A percentile compares a stretch with the other conserved stretches of the same genome.
phyloP scores from a whole-genome alignment of 2,113 vertebrate species.

The Brachypodius melanocephalos region DNA sequence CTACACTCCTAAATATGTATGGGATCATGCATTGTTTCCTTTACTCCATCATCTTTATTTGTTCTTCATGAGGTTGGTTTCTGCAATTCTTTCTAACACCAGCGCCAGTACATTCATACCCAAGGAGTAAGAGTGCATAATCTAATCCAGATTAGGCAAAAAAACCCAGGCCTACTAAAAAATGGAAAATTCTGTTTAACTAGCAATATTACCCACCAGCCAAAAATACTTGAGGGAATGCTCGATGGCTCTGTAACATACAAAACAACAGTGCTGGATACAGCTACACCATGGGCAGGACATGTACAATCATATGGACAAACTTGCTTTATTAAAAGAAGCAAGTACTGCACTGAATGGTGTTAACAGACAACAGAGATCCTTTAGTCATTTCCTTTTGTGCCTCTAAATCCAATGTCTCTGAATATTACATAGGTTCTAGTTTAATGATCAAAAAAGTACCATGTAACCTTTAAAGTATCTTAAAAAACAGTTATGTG shows the following conservation, averaged over 20 bases:
- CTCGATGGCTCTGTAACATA: not conserved
- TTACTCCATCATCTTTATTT: not conserved
- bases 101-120: not conserved
- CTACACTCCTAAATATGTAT: not conserved
- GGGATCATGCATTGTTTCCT: not conserved
- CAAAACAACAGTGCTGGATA: not conserved
- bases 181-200: not conserved
- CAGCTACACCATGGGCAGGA: not conserved
- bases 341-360: not conserved
- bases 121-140: not conserved
- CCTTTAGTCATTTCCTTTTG: not conserved
- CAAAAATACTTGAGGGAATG: not conserved
- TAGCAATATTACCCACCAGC: not conserved
- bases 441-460: not conserved
- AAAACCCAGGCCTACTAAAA: not conserved
- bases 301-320: fast-evolving
- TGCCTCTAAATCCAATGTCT: not conserved
- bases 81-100: not conserved
- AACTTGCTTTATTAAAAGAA: not conserved
- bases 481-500: not conserved
- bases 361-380: not conserved
- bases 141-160: not conserved
- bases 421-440: not conserved
- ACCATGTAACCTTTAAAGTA: not conserved
- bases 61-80: not conserved